These are phyloP conservation scores for Agrochola lota DNA, from an alignment of 2,888 invertebrate genomes.

Conservation along the genomic window DNA sequence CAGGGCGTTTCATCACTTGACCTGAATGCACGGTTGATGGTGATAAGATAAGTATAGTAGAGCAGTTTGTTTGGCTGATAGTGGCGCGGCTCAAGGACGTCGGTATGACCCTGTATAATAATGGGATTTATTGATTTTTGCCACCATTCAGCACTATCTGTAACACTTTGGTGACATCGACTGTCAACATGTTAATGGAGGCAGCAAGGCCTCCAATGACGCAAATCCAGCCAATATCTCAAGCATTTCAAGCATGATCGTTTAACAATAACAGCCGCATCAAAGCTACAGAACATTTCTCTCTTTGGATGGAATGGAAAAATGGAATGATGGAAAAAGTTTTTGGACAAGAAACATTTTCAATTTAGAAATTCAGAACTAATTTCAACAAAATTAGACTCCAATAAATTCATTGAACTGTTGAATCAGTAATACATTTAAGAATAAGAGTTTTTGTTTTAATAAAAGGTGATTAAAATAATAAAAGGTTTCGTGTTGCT, in stretches of 20 bases:
- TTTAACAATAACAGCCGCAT: not conserved
- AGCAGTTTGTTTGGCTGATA: conserved; percentile 74
- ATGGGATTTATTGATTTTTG: conserved; percentile 63
- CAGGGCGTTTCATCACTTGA: conserved; percentile 76
- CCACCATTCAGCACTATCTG: conserved; percentile 40
- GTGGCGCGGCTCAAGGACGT: conserved; percentile 66
- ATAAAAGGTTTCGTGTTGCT: conserved; percentile 34
- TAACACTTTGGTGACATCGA: not conserved
- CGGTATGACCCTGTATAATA: conserved; percentile 65
- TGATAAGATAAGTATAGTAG: conserved; percentile 72
- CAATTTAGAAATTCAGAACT: conserved; percentile 23
- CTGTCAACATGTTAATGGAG: conserved; percentile 33
- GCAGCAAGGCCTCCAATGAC: conserved; percentile 36
- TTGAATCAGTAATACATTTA: not conserved
- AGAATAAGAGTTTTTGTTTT: conserved; percentile 12
- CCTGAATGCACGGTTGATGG: conserved; percentile 72
- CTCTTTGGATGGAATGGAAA: not conserved
- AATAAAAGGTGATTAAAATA: conserved; percentile 18
- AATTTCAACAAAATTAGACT: not conserved
- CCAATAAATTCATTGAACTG: conserved; percentile 14
- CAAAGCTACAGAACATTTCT: not conserved
- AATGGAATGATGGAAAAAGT: conserved; percentile 13
- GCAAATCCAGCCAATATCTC: conserved; percentile 12
- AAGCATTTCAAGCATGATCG: no score
- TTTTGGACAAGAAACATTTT: not conserved